Evolutionary conservation across 2,113 vertebrate species (phyloP).

Genomic region (Eidolon helvum): DNA sequence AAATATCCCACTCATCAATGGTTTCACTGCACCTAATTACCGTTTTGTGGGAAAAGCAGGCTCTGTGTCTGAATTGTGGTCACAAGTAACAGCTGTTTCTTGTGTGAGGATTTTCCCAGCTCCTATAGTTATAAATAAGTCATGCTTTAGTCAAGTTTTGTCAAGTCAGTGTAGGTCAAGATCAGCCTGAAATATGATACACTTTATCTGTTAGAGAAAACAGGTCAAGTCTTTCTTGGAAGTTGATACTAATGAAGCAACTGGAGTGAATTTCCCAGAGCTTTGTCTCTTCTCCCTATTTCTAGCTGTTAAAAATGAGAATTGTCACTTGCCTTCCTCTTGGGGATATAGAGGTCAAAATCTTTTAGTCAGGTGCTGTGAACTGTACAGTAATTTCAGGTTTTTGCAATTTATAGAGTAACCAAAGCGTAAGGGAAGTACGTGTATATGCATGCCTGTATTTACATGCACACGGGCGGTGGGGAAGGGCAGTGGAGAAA

Average conservation of each 20-base stretch:
- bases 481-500: neutral
- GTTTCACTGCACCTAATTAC: neutral
- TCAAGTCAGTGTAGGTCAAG: neutral
- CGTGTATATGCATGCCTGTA: neutral
- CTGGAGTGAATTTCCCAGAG: neutral
- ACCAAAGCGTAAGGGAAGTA: neutral
- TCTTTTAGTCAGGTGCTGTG: neutral
- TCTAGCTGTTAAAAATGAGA: neutral
- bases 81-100: neutral
- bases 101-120: neutral
- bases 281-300: neutral
- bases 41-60: neutral
- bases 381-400: neutral
- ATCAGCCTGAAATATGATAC: neutral
- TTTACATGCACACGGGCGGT: too few species aligned
- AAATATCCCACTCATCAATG: neutral
- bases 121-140: neutral
- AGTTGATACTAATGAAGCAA: neutral
- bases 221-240: neutral
- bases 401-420: neutral
- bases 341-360: neutral
- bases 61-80: neutral
- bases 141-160: neutral
- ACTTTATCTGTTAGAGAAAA: neutral
- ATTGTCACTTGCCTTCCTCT: neutral